phyloP scores from a whole-genome alignment of 1,140 invertebrate species.

The Caenorhabditis inopinata region DNA sequence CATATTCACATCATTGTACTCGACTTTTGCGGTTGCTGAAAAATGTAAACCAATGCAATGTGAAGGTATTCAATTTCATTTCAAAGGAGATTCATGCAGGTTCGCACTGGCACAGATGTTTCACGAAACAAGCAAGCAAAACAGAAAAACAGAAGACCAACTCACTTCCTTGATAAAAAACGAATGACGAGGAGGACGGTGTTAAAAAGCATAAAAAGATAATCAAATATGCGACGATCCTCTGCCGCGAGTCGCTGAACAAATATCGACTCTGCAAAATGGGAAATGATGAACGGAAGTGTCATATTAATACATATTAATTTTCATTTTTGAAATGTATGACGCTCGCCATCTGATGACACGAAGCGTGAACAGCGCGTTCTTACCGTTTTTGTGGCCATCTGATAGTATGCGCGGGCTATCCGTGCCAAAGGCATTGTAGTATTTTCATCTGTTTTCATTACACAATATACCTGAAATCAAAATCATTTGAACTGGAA shows the following conservation, averaged over 20 bases:
- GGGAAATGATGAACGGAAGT: background rate
- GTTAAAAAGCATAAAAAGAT: slow-evolving; percentile 13
- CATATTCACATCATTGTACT: slow-evolving; percentile 26
- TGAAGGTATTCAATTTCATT: too few relatives aligned
- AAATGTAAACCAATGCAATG: too few relatives aligned
- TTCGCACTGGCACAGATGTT: too few relatives aligned
- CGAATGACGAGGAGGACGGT: background rate
- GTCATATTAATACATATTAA: background rate
- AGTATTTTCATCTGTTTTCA: slow-evolving; percentile 31
- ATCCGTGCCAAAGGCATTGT: slow-evolving; percentile 31
- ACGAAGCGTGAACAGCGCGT: background rate
- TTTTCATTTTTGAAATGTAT: too few relatives aligned
- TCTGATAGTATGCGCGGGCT: slow-evolving; percentile 26
- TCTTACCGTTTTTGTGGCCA: slow-evolving; percentile 22
- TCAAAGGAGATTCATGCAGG: too few relatives aligned
- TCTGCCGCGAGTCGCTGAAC: slow-evolving; percentile 24
- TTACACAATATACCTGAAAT: slow-evolving; percentile 29
- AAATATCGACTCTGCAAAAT: slow-evolving; percentile 30
- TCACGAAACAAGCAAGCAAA: too few relatives aligned
- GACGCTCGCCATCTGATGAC: slow-evolving; percentile 1
- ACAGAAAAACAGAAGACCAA: background rate
- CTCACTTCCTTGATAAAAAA: slow-evolving; percentile 22
- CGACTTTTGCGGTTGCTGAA: slow-evolving; percentile 7
- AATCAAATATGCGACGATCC: slow-evolving; percentile 17
- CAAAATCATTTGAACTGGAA: background rate